Percentiles rank a stretch among this genome's conserved stretches.
phyloP scores from a whole-genome alignment of 1,140 invertebrate genomes.

The Prorops nasuta region DNA sequence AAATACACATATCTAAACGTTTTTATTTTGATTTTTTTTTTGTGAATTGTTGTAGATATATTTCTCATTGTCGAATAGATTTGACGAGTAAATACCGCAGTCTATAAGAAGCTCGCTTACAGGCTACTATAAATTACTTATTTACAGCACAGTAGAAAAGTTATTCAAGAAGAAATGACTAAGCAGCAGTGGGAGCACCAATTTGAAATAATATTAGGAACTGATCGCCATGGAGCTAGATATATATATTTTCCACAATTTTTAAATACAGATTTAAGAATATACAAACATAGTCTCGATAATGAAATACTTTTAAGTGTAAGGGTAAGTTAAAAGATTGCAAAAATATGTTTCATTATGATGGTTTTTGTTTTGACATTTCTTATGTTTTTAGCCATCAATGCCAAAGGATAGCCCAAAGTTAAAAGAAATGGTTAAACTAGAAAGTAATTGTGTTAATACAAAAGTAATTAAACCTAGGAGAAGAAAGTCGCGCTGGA shows the following conservation, averaged over 20 bases:
- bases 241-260: conserved; percentile 65
- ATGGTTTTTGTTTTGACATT: not conserved
- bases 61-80: too few relatives aligned
- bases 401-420: conserved; percentile 11
- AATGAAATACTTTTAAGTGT: conserved; percentile 43
- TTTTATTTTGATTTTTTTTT: too few relatives aligned
- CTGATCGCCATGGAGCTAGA: conserved; percentile 57
- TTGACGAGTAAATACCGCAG: too few relatives aligned
- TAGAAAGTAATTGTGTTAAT: not conserved
- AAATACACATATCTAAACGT: too few relatives aligned
- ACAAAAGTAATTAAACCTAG: conserved; percentile 6
- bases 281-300: conserved; percentile 57
- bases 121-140: not conserved
- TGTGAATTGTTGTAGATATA: too few relatives aligned
- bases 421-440: not conserved
- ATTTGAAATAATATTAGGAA: conserved; percentile 53
- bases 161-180: conserved; percentile 44
- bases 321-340: conserved; percentile 38
- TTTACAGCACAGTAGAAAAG: conserved; percentile 46
- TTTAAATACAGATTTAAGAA: conserved; percentile 58
- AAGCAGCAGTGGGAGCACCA: conserved; percentile 41
- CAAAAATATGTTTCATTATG: too few relatives aligned
- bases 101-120: too few relatives aligned
- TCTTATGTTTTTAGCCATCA: conserved; percentile 16
- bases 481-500: conserved; percentile 33